Conservation (phyloP, 2,888 invertebrate genomes). For the Tetragnatha montana region DNA sequence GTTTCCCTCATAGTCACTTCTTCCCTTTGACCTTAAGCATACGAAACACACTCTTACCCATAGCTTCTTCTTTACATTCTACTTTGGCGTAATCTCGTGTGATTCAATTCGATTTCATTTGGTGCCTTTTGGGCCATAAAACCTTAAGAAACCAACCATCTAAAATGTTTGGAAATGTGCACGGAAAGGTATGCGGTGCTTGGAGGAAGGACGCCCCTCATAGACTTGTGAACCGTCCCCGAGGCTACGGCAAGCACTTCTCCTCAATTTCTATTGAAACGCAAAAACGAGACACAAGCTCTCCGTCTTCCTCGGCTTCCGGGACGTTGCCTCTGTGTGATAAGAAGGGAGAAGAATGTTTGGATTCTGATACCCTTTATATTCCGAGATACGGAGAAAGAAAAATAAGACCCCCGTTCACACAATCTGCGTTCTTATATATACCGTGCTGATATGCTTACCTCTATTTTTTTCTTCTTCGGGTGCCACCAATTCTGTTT, state of each 20-base stretch:
- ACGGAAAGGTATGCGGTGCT: no score
- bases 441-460: constrained; percentile 6
- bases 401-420: constrained; percentile 10
- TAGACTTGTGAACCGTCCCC: neutral
- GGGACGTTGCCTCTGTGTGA: constrained; percentile 16
- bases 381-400: constrained; percentile 22
- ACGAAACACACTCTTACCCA: no score
- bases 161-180: no score
- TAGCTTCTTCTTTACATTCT: no score
- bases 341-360: constrained; percentile 37
- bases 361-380: constrained; percentile 45
- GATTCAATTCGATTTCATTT: no score
- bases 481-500: constrained; percentile 33
- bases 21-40: no score
- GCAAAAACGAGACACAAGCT: constrained; percentile 55
- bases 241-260: neutral
- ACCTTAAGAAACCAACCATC: no score
- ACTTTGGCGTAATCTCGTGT: no score
- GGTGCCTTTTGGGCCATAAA: no score
- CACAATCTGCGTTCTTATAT: constrained; percentile 32
- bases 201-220: no score
- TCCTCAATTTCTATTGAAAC: constrained; percentile 50
- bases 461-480: constrained; percentile 3
- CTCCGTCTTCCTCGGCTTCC: constrained; percentile 33
- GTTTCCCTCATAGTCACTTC: no score